These are phyloP conservation scores for Ditula angustiorana DNA, from an alignment of 2,888 invertebrate genomes.

Conservation along the genomic window DNA sequence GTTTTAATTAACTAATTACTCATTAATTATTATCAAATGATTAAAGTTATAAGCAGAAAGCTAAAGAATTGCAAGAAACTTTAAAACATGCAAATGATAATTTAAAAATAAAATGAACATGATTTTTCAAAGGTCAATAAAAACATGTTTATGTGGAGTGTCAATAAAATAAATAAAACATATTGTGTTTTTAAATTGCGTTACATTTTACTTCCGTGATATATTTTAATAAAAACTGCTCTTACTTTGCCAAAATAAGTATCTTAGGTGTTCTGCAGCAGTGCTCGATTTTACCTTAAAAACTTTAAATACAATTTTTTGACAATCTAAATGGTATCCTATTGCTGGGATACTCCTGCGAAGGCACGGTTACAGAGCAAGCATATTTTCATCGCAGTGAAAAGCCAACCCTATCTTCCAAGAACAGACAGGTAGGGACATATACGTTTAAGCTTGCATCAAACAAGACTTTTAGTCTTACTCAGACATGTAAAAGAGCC, in stretches of 20 bases:
- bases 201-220: not conserved
- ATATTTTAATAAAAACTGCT: not conserved
- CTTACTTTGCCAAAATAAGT: not conserved
- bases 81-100: slow-evolving; percentile 58
- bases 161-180: not conserved
- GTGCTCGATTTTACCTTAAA: too few species aligned
- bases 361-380: too few species aligned
- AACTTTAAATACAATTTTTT: too few species aligned
- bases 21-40: slow-evolving; percentile 1
- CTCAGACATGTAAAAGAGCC: too few species aligned
- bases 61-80: slow-evolving; percentile 56
- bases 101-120: slow-evolving; percentile 16
- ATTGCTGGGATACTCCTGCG: too few species aligned
- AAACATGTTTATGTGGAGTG: slow-evolving; percentile 22
- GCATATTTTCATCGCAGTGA: too few species aligned
- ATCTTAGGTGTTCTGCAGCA: not conserved
- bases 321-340: too few species aligned
- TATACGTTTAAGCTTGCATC: too few species aligned
- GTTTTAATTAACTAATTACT: not conserved
- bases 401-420: too few species aligned
- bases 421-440: too few species aligned
- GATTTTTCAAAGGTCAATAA: not conserved
- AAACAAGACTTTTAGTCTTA: too few species aligned
- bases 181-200: not conserved
- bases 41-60: slow-evolving; percentile 58